These are phyloP conservation scores for Eucera pruinosa DNA, from an alignment of 2,888 invertebrate species.

Conservation along the genomic window DNA sequence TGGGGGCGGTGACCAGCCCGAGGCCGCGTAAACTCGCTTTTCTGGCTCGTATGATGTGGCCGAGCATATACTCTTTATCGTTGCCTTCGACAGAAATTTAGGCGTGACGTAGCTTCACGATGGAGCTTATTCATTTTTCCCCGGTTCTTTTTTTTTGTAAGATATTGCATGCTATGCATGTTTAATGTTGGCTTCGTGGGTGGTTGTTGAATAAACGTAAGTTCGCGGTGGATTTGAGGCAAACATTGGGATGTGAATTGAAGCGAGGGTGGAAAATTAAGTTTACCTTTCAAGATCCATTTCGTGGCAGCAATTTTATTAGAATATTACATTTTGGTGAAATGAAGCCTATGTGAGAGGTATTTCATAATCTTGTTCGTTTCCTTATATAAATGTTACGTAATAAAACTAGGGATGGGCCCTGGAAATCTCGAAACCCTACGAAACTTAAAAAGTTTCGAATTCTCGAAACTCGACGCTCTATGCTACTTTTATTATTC, in stretches of 20 bases:
- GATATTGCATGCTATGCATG: not conserved
- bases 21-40: slow-evolving; percentile 69
- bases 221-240: not conserved
- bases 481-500: too few species aligned
- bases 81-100: slow-evolving; percentile 37
- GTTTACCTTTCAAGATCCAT: not conserved
- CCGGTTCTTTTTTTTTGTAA: not conserved
- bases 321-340: too few species aligned
- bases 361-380: too few species aligned
- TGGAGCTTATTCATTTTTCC: not conserved
- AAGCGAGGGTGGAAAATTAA: not conserved
- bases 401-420: too few species aligned
- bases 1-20: slow-evolving; percentile 76
- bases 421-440: too few species aligned
- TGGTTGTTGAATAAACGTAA: not conserved
- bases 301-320: too few species aligned
- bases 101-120: slow-evolving; percentile 8
- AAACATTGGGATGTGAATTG: not conserved
- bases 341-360: too few species aligned
- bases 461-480: too few species aligned
- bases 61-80: slow-evolving; percentile 24
- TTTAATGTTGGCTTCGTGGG: not conserved
- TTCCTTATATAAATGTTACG: too few species aligned
- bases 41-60: slow-evolving; percentile 34
- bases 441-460: too few species aligned